phyloP scores from a whole-genome alignment of 2,113 vertebrate genomes.

The Eulemur rufifrons region DNA sequence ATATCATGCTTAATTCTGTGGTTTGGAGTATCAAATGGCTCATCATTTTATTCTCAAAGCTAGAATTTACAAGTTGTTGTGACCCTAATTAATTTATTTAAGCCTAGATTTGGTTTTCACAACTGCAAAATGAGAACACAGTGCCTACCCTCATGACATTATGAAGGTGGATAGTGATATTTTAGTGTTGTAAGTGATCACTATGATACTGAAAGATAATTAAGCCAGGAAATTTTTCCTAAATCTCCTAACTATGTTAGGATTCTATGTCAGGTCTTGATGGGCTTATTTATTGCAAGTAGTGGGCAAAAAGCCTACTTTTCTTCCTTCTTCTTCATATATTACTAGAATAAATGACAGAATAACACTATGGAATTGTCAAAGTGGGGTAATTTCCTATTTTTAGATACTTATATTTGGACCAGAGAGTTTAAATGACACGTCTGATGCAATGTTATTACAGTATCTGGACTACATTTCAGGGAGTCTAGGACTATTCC shows the following conservation, averaged over 20 bases:
- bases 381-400: neutral
- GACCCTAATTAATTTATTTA: neutral
- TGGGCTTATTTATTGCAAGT: neutral
- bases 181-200: neutral
- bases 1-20: neutral
- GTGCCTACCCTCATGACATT: neutral
- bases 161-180: neutral
- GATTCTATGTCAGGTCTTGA: neutral
- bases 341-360: neutral
- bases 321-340: neutral
- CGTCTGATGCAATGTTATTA: accelerated
- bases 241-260: neutral
- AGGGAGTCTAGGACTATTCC: no score
- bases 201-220: neutral
- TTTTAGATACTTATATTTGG: neutral
- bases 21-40: neutral
- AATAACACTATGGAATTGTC: no score
- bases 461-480: neutral
- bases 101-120: neutral
- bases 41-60: neutral
- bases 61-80: neutral
- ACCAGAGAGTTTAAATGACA: neutral
- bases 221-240: neutral
- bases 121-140: neutral
- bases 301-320: neutral